These are phyloP conservation scores for Eilema depressum DNA, from an alignment of 2,888 invertebrate species.

Conservation along the genomic window DNA sequence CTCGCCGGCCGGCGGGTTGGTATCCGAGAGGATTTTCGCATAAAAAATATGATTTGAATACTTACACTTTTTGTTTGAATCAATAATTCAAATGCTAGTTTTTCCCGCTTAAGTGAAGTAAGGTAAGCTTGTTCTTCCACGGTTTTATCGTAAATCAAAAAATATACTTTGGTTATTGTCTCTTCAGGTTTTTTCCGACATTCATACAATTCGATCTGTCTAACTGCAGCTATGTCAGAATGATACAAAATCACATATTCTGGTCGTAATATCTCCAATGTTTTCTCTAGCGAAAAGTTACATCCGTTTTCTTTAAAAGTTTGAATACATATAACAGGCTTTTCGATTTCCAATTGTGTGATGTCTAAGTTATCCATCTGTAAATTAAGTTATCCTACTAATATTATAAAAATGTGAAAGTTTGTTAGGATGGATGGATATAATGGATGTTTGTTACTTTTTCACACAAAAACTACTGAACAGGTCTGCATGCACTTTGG, in stretches of 20 bases:
- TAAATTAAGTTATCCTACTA: slow-evolving; percentile 56
- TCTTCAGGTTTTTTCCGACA: slow-evolving; percentile 83
- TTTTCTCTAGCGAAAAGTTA: slow-evolving; percentile 90
- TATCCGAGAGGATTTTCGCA: background rate
- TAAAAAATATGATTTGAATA: background rate
- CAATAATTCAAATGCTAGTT: slow-evolving; percentile 96
- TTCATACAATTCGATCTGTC: slow-evolving; percentile 96
- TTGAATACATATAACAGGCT: slow-evolving; percentile 91
- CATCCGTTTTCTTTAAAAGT: slow-evolving; percentile 92
- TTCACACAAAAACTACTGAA: no score
- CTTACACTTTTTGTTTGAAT: slow-evolving; percentile 97
- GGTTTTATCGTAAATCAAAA: slow-evolving; percentile 96
- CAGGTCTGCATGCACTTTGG: no score
- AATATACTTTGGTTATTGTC: slow-evolving; percentile 91
- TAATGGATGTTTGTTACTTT: no score
- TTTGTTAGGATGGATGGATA: no score
- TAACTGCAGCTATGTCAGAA: slow-evolving; percentile 93
- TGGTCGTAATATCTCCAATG: slow-evolving; percentile 90
- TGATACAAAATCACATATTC: slow-evolving; percentile 96
- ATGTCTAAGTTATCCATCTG: slow-evolving; percentile 90
- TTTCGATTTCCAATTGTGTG: slow-evolving; percentile 87
- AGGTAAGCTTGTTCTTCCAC: slow-evolving; percentile 99
- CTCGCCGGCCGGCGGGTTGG: no score
- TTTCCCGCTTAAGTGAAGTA: slow-evolving; percentile 95
- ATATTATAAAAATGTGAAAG: no score